Evolutionary conservation across 2,888 invertebrate genomes (phyloP), one percentile per base, ranked within the genome.

Genomic region (Gisinianus flammeolus): DNA sequence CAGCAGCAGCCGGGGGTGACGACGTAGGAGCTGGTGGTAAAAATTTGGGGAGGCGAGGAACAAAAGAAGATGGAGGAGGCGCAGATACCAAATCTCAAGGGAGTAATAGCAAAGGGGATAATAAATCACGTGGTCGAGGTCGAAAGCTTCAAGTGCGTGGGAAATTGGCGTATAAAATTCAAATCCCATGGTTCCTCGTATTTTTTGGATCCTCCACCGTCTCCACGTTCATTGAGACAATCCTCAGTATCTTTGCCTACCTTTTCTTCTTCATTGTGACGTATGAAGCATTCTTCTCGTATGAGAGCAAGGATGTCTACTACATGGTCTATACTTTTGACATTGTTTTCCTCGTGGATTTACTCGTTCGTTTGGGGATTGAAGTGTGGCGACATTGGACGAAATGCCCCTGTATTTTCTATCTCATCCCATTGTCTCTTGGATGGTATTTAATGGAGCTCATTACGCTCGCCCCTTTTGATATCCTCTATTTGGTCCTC

Each of bases 211-310:
- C 26, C 0, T 28, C 12, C 12, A 24, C 62, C 8, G 28, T 28
- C 10, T 5, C 62, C 0, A 26, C 62, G 10, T 8, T 33, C 0
- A 64, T 64, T 62, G 77, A 77, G 28, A 16, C 58, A 12, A 2
- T 64, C 35, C 24, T 77, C 16, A n/a, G 64, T 12, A 0, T 66
- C 24, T n/a, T 10, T 24, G 56, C 44, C 19, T 28, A 56, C 22
- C 6, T 24, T 0, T 71, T 54, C 33, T 70, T 64, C 22, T 31
- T 22, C 1, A 10, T 71, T 0, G 16, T 64, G n/a, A 62, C 71
- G 0, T 77, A 77, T 30, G 77, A 70, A 10, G 58, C 71, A 0
- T 62, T 71, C 22, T 77, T 70, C 31, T 56, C 64, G 12, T 71
- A 58, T n/a, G 22, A 70, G 16, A 26, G 30, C 26, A 19, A 44